phyloP scores from a whole-genome alignment of 2,888 invertebrate species.

The Acrobasis repandana region DNA sequence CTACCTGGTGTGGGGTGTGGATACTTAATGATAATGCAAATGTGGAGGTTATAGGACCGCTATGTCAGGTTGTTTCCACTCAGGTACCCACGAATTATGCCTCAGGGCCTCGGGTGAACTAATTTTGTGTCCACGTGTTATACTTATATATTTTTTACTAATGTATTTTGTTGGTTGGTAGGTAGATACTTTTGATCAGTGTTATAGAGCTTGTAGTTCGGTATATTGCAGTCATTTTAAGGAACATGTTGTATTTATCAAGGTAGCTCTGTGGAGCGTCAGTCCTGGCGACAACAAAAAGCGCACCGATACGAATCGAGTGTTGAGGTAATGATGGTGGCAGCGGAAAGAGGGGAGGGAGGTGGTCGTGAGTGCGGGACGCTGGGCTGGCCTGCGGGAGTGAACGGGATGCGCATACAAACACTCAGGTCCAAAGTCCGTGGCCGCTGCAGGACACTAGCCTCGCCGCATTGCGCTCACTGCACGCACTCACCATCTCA shows the following conservation, averaged over 20 bases:
- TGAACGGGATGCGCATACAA: slow-evolving; percentile 66
- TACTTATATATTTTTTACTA: not conserved
- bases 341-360: slow-evolving; percentile 40
- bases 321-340: slow-evolving; percentile 64
- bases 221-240: not conserved
- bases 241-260: not conserved
- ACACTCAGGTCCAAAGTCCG: slow-evolving; percentile 75
- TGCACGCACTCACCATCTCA: slow-evolving; percentile 5
- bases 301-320: slow-evolving; percentile 60
- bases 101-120: not conserved
- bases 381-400: slow-evolving; percentile 42
- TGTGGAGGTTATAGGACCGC: slow-evolving; percentile 62
- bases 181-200: not conserved
- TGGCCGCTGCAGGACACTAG: slow-evolving; percentile 61
- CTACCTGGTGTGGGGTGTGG: slow-evolving; percentile 5
- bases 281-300: slow-evolving; percentile 50
- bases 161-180: not conserved
- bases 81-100: not conserved
- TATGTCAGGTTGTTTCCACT: slow-evolving; percentile 53
- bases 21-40: slow-evolving; percentile 24
- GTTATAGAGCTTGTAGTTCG: not conserved
- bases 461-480: slow-evolving; percentile 43
- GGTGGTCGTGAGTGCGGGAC: slow-evolving; percentile 42
- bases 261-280: not conserved
- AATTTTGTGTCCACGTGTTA: not conserved